phyloP scores from a whole-genome alignment of 2,113 vertebrate genomes.

The Petroica traversi region DNA sequence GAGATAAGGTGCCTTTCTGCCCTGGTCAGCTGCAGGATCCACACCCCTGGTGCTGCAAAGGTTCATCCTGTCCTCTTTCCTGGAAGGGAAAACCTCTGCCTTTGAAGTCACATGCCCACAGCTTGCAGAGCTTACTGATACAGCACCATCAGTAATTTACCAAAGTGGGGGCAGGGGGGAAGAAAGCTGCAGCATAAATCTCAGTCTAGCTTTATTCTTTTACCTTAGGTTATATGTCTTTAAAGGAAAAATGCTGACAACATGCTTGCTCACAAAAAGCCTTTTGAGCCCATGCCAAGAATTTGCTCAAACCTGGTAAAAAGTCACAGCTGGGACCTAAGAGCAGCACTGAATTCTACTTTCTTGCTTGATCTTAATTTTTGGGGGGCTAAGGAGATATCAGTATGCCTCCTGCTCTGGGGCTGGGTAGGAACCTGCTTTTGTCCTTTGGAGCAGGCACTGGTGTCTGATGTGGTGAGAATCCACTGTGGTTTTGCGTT shows the following conservation, averaged over 20 bases:
- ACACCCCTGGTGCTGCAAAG: not conserved
- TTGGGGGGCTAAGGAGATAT: not conserved
- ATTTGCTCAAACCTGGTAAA: slow-evolving; percentile 9
- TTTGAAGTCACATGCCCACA: not conserved
- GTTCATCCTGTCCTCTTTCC: not conserved
- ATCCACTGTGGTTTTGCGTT: not conserved
- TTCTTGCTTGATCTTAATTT: not conserved
- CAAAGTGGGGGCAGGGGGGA: not conserved
- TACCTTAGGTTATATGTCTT: slow-evolving; percentile 23
- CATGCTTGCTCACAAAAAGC: slow-evolving; percentile 15
- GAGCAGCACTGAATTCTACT: not conserved
- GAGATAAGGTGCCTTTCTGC: not conserved
- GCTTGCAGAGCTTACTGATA: not conserved
- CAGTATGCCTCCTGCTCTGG: not conserved
- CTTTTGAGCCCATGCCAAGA: slow-evolving; percentile 29
- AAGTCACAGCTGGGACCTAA: not conserved
- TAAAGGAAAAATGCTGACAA: slow-evolving; percentile 48
- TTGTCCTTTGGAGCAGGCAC: not conserved
- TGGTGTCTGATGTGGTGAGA: not conserved
- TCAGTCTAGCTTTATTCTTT: slow-evolving; percentile 29
- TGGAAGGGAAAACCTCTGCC: not conserved
- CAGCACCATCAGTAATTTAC: not conserved
- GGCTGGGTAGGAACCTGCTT: not conserved
- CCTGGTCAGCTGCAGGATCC: not conserved
- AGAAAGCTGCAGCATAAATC: slow-evolving; percentile 24